Conservation (phyloP, 2,888 invertebrate genomes). For the Deilephila elpenor region DNA sequence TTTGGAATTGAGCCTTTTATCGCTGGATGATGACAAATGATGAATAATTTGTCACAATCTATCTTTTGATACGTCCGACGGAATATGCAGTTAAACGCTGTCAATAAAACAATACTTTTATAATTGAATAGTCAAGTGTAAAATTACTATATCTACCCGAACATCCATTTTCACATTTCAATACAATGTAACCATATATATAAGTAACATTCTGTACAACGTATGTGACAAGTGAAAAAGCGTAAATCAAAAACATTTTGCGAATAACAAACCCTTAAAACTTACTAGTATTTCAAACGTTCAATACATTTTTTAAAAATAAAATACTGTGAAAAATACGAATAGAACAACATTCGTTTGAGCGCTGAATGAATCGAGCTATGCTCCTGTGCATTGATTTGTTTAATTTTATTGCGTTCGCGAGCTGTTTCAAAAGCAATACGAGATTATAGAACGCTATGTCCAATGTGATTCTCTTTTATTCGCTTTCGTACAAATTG, state of each 20-base stretch:
- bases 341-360: conserved; percentile 14
- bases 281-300: conserved; percentile 5
- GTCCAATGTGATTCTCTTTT: conserved; percentile 14
- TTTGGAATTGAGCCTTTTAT: neutral
- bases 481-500: conserved; percentile 14
- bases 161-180: too few relatives aligned
- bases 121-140: neutral
- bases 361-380: conserved; percentile 38
- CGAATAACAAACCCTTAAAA: neutral
- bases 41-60: conserved; percentile 3
- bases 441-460: conserved; percentile 4
- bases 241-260: neutral
- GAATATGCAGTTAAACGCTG: neutral
- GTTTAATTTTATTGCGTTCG: conserved; percentile 43
- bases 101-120: neutral
- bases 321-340: conserved; percentile 12
- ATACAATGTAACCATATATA: too few relatives aligned
- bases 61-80: neutral
- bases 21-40: neutral
- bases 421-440: conserved; percentile 21
- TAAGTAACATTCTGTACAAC: too few relatives aligned
- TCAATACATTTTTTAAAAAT: conserved; percentile 10
- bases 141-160: too few relatives aligned
- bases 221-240: too few relatives aligned
- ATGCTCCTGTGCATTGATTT: conserved; percentile 46